These are phyloP conservation scores for Himalopsyche tibetana DNA, from an alignment of 2,888 invertebrate species.

Conservation along the genomic window DNA sequence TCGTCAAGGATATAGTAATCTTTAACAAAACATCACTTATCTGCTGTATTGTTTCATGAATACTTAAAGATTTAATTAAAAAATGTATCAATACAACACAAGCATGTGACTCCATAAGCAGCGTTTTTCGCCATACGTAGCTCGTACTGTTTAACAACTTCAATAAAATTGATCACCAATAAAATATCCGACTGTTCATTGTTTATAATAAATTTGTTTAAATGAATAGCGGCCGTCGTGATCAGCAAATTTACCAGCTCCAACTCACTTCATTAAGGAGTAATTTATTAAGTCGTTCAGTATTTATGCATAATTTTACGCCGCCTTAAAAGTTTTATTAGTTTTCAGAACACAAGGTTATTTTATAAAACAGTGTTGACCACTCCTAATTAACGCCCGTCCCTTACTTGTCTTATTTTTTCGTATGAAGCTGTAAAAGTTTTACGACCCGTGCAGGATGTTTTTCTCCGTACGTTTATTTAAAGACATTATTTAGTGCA, in stretches of 20 bases:
- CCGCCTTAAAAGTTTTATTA: slow-evolving; percentile 27
- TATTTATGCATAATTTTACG: slow-evolving; percentile 17
- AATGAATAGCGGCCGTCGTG: background rate
- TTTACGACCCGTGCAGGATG: slow-evolving; percentile 13
- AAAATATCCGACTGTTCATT: background rate
- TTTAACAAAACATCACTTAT: too few species aligned
- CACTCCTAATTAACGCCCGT: slow-evolving; percentile 10
- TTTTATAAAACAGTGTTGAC: slow-evolving; percentile 29
- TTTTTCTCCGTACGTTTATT: slow-evolving; percentile 5
- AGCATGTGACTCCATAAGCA: too few species aligned
- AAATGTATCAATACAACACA: too few species aligned
- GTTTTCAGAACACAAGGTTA: slow-evolving; percentile 23
- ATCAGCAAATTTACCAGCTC: slow-evolving; percentile 8
- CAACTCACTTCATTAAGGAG: background rate
- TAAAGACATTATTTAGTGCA: slow-evolving; percentile 12
- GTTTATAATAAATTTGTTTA: background rate
- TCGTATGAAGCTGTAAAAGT: background rate
- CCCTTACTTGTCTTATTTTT: slow-evolving; percentile 5
- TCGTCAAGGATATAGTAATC: too few species aligned
- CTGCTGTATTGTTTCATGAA: too few species aligned
- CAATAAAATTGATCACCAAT: background rate
- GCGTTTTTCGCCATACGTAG: too few species aligned
- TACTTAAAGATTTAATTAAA: too few species aligned
- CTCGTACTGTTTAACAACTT: background rate
- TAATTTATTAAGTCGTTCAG: slow-evolving; percentile 8